These are phyloP conservation scores for Mastigias papua DNA, from an alignment of 30 jellyfish, hydroid and myxozoan species.

Conservation along the genomic window DNA sequence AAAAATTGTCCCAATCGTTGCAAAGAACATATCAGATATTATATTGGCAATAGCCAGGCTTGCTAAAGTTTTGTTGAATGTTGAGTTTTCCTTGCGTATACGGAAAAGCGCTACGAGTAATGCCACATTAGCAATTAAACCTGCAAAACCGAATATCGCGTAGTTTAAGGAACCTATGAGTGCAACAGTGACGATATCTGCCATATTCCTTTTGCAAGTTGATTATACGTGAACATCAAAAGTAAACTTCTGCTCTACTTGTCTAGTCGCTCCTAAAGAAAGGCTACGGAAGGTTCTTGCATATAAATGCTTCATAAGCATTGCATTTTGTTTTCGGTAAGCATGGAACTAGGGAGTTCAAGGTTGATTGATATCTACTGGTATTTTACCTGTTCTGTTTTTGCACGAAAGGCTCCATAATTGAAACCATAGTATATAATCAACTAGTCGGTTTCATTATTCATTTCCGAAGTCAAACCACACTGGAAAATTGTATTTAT, in stretches of 20 bases:
- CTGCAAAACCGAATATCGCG: conserved; percentile 3
- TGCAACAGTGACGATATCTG: too few relatives aligned
- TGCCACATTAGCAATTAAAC: conserved; percentile 5
- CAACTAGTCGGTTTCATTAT: too few relatives aligned
- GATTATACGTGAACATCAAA: too few relatives aligned
- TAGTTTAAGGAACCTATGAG: too few relatives aligned
- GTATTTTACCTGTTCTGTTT: background rate
- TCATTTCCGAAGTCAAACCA: too few relatives aligned
- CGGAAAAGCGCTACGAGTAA: background rate
- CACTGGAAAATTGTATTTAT: too few relatives aligned
- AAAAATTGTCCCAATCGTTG: background rate
- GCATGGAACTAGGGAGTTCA: background rate
- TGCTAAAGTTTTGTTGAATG: background rate
- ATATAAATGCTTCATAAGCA: background rate
- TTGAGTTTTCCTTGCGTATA: background rate
- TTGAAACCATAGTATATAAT: too few relatives aligned
- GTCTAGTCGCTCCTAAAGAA: too few relatives aligned
- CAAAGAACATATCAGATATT: background rate
- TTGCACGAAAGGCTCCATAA: too few relatives aligned
- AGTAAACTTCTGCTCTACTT: too few relatives aligned
- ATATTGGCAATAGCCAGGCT: conserved; percentile 35
- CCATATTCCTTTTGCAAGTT: too few relatives aligned
- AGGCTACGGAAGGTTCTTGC: background rate
- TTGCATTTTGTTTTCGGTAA: background rate
- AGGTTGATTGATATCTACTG: background rate